Percentiles rank a stretch among this genome's conserved stretches.
Evolutionary conservation across 2,113 vertebrate species (phyloP).

Genomic region (Pelodiscus sinensis): DNA sequence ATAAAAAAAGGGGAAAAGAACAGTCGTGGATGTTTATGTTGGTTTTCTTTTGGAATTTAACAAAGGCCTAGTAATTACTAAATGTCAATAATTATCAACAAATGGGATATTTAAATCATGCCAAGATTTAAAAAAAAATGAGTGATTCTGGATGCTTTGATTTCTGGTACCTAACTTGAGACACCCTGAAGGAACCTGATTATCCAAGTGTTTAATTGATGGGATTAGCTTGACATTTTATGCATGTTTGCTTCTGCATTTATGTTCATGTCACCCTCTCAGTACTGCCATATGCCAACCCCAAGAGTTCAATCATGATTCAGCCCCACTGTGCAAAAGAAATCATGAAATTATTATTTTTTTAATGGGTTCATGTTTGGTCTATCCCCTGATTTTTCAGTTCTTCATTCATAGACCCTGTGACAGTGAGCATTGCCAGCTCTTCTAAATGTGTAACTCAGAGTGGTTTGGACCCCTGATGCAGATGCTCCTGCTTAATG

Average conservation of each 20-base stretch:
- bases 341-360: fast-evolving
- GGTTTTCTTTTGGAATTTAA: conserved; percentile 43
- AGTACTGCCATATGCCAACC: neutral
- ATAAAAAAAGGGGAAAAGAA: neutral
- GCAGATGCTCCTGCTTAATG: neutral
- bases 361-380: fast-evolving
- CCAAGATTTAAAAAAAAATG: neutral
- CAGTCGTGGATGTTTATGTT: neutral
- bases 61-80: conserved; percentile 34
- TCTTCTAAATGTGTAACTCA: fast-evolving
- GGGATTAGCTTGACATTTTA: neutral
- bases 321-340: fast-evolving
- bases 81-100: conserved; percentile 56
- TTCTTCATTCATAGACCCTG: neutral
- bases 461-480: neutral
- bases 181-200: neutral
- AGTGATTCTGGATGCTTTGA: neutral
- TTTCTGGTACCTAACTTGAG: conserved; percentile 6
- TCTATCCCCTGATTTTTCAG: neutral
- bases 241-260: neutral
- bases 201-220: conserved; percentile 22
- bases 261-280: neutral
- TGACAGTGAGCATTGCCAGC: neutral
- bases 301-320: neutral
- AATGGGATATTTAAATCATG: conserved; percentile 37